Conservation (phyloP, 2,797 vertebrate genomes). For the Pteronotus mesoamericanus region DNA sequence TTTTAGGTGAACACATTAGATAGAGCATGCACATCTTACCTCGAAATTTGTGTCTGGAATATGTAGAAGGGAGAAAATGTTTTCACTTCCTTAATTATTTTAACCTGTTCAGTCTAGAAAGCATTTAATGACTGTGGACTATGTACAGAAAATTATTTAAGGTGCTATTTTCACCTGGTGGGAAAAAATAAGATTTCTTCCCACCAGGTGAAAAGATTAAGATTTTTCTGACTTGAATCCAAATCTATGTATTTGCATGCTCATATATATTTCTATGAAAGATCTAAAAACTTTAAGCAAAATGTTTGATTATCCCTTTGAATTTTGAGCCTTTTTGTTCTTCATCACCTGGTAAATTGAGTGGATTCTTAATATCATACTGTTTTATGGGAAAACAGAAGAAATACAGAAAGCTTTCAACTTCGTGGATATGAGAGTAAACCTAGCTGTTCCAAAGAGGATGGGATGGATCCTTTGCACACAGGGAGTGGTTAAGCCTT, state of each 20-base stretch:
- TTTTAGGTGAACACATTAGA: not conserved
- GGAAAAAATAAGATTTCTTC: too few species aligned
- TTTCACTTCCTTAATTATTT: not conserved
- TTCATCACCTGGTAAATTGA: not conserved
- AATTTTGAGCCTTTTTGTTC: not conserved
- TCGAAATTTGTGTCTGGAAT: not conserved
- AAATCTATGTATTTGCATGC: not conserved
- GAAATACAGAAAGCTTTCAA: not conserved
- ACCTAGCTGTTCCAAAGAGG: not conserved
- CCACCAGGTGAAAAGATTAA: too few species aligned
- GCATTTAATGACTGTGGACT: not conserved
- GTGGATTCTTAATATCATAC: not conserved
- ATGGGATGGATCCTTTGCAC: too few species aligned
- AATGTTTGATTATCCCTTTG: not conserved
- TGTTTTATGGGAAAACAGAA: not conserved
- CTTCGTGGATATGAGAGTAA: not conserved
- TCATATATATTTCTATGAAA: not conserved
- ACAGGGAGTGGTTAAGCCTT: not conserved
- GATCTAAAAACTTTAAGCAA: not conserved
- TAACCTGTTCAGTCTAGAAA: not conserved
- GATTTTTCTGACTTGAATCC: not conserved
- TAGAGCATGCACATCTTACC: not conserved
- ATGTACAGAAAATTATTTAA: not conserved
- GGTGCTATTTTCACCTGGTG: not conserved
- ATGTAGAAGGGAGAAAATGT: not conserved